Base-by-base conservation (phyloP, 2,113 vertebrate genomes). In the Stigmatopora nigra region DNA sequence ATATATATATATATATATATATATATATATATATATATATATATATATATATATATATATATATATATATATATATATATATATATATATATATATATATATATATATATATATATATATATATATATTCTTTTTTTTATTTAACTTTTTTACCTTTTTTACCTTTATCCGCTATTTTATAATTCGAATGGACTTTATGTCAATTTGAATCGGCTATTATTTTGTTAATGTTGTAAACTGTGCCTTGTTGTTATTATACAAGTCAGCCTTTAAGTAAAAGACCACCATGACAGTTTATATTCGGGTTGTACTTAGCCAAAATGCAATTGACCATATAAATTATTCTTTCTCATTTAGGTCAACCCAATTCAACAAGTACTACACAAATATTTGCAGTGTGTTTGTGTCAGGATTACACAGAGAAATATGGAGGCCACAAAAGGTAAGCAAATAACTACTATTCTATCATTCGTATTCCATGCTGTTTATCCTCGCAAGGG, bases 211-310 rank as follows among this genome's bases (percentile, higher is more conserved):
- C 63, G 77, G 70, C 46, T 69, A 76, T 78, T 47, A 51, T 61
- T 78, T 81, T 81, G 71, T 78, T 76, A 59, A 70, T 63, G 47
- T 68, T 60, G 64, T 63, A 59, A 64, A 10, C 31, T 48, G 3
- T 56, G 49, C 16, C 41, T 22, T 4, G 48, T 35, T 76, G 58
- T 64, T 70, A 64, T 74, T 47, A 61, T 6, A 44, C 35, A 70
- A 57, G 3, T 49, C 10, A 36, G 5, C 16, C 16, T 64, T 3
- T 64, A 61, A 22, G 51, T 47, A 67, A 52, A 53, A 6, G 19
- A 59, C 25, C 71, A 65, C 35, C 25, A 22, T 11, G 36, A 63
- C 5, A 49, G 12, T 46, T 69, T 56, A 25, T 51, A 11, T 48
- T 16, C n/a, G n/a, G 5, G 57, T 16, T 56, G 44, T 31, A 16